A percentile compares a stretch with the other conserved stretches of the same genome.
Evolutionary conservation across 2,113 vertebrate genomes (phyloP).

Genomic region (Pedionomus torquatus): DNA sequence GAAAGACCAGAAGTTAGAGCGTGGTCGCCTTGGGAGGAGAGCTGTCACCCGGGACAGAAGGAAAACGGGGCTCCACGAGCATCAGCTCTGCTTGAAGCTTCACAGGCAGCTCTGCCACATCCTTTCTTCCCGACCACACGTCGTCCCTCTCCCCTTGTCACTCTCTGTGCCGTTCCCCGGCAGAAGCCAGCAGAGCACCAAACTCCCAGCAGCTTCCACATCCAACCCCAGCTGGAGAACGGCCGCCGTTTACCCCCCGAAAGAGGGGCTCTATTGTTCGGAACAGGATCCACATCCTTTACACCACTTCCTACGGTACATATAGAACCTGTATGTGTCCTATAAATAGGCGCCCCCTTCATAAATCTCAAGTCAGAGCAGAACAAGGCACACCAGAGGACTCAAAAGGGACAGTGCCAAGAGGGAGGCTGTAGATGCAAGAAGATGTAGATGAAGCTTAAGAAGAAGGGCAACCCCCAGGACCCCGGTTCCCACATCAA

Average conservation of each 20-base stretch:
- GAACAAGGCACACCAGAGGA: neutral
- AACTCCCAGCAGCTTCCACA: neutral
- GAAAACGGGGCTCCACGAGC: neutral
- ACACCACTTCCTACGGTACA: neutral
- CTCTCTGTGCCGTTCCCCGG: neutral
- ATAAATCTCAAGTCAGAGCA: neutral
- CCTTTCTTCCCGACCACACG: neutral
- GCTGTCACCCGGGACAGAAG: neutral
- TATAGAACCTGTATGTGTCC: neutral
- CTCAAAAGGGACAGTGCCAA: neutral
- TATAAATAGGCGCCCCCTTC: neutral
- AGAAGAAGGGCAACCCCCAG: neutral
- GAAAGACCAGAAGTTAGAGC: neutral
- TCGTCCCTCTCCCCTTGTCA: neutral
- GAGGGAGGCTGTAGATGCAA: neutral
- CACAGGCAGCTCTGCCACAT: neutral
- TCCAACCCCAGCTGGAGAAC: neutral
- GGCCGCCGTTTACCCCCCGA: fast-evolving
- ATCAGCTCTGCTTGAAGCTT: neutral
- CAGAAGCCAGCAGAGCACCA: neutral
- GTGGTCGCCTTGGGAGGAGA: neutral
- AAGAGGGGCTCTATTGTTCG: neutral
- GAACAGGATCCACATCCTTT: constrained; percentile 40
- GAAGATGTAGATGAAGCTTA: neutral
- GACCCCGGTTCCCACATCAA: fast-evolving